These are phyloP conservation scores for Parazoanthus atlanticus DNA, from an alignment of 92 coral and sea anemone species.

Conservation along the genomic window DNA sequence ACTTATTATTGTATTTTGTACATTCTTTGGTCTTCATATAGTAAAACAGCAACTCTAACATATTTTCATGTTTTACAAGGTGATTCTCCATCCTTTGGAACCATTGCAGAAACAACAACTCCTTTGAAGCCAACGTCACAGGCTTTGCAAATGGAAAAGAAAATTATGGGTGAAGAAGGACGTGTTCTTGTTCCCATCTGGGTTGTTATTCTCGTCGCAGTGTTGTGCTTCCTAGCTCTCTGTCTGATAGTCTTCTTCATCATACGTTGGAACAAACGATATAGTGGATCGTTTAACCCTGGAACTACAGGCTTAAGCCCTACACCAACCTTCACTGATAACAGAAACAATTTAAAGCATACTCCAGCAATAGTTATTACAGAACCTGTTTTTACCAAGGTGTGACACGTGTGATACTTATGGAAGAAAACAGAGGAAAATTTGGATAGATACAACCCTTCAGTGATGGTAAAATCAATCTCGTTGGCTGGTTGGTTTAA, in stretches of 20 bases:
- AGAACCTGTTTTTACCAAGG: constrained; percentile 15
- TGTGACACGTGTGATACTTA: background rate
- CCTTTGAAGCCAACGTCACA: constrained; percentile 23
- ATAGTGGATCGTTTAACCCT: constrained; percentile 37
- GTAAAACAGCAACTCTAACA: too few relatives aligned
- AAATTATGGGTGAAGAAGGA: background rate
- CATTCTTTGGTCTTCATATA: background rate
- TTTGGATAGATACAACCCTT: background rate
- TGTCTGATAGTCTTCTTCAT: constrained; percentile 16
- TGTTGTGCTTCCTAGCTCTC: constrained; percentile 16
- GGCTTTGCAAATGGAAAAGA: background rate
- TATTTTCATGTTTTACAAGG: background rate
- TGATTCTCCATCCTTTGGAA: background rate
- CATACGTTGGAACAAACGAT: constrained; percentile 35
- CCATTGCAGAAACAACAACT: background rate
- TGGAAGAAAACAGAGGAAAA: background rate
- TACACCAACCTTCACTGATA: constrained; percentile 2
- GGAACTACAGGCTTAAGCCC: constrained; percentile 15
- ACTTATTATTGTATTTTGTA: too few relatives aligned
- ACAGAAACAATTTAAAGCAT: constrained; percentile 3
- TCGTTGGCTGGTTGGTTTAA: background rate
- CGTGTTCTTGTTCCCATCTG: constrained; percentile 32
- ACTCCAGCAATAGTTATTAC: background rate
- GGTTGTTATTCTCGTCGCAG: constrained; percentile 28
- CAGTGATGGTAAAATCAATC: background rate